Base-by-base conservation (phyloP, 2,113 vertebrate species). In the Planiliza haematocheilus region DNA sequence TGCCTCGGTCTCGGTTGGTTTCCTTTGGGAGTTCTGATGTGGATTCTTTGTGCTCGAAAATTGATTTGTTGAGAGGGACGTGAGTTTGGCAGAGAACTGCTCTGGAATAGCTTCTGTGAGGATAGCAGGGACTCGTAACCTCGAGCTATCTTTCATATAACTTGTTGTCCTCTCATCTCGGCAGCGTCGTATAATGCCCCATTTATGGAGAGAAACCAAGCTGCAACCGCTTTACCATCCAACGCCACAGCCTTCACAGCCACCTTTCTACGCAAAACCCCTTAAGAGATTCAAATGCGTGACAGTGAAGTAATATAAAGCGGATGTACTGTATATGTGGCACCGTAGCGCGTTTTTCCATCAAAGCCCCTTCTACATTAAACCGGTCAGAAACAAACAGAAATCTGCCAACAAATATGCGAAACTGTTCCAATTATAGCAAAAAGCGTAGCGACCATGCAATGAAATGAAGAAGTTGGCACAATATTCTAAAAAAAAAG, bases 61-160 rank as follows among this genome's bases (percentile, higher is more conserved):
- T 81, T 76, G 78, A 81, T 86, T 83, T 77, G 70, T 79, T 69
- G 43, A 61, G 60, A 66, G 59, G 13, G 53, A 56, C 16, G 46
- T 53, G 77, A 64, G 43, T 71, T 34, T 74, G 41, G 58, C 70
- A 60, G 48, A 72, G 38, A 4, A 39, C 50, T 21, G 59, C 46
- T 53, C 0, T 2, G 24, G 17, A 30, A 30, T 30, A 45, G 50
- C 37, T 75, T 57, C 38, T 51, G 50, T 30, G 8, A 5, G 57
- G 63, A 52, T n/a, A 9, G 20, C 7, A 18, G n/a, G 36, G 58
- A 67, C 58, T 67, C 45, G 6, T 45, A 57, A 77, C 70, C 71
- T 70, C 56, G 2, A 67, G 71, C 56, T 42, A 75, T 76, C 49
- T 53, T 55, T 59, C 24, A 46, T 39, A 50, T 59, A 41, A 43